Evolutionary conservation across 2,888 invertebrate genomes (phyloP), one percentile per base, ranked within the genome.

Genomic region (Koerneria pararmatus): DNA sequence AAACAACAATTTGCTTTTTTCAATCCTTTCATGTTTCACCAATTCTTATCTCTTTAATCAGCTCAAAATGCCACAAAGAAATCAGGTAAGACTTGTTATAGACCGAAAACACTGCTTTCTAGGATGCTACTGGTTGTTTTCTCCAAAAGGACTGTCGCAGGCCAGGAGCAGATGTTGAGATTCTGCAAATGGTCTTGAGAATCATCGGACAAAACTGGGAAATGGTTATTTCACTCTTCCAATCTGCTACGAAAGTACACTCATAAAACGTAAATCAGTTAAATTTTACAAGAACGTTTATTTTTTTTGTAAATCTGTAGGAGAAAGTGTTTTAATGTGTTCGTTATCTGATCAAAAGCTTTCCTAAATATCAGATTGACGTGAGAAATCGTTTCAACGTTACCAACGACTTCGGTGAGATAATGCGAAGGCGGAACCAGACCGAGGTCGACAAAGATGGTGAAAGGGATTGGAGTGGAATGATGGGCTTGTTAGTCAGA

Each of bases 81-180:
- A n/a, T n/a, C n/a, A n/a, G n/a, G n/a, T n/a, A n/a, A n/a, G n/a
- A n/a, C n/a, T n/a, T n/a, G n/a, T n/a, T n/a, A n/a, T n/a, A n/a
- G n/a, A n/a, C n/a, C n/a, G n/a, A n/a, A n/a, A n/a, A n/a, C n/a
- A n/a, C n/a, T n/a, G n/a, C n/a, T n/a, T n/a, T n/a, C n/a, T 29
- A 63, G 63, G 63, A 63, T 63, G 63, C 63, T 6, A 53, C 54
- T 1, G 11, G 35, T 3, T 63, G 63, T 24, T 63, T 63, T 31
- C 63, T 53, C 29, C 35, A 54, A 29, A 53, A 35, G 4, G 8
- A 27, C 19, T 63, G 27, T 6, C 22, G 54, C 2, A 24, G 22
- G 27, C 63, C 63, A 8, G 63, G 63, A 2, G 63, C 63, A 3
- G 63, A 63, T 27, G 54, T 63, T 19, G 63, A 63, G 53, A 63